Conservation (phyloP, 92 coral and sea anemone genomes). For the Chrysogorgia sp. region DNA sequence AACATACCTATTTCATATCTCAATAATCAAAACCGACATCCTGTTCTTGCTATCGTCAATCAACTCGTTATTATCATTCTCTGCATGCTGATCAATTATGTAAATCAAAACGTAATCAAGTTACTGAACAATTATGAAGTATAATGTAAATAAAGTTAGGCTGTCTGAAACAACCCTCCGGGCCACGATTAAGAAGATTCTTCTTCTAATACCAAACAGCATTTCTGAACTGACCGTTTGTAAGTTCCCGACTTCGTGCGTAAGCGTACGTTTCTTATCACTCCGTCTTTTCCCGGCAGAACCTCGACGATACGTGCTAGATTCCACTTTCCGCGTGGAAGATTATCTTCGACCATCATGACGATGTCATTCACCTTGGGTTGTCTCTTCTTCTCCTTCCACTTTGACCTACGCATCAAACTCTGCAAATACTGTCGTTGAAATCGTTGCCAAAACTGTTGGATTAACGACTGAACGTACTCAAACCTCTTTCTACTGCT, state of each 20-base stretch:
- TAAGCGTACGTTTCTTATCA: constrained; percentile 37
- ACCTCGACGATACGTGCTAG: constrained; percentile 30
- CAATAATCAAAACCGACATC: no score
- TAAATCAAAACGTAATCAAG: no score
- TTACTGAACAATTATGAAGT: no score
- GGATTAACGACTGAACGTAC: constrained; percentile 45
- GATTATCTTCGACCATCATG: constrained; percentile 41
- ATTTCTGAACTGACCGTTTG: constrained; percentile 52
- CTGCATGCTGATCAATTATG: no score
- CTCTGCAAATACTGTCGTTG: neutral
- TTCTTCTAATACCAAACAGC: constrained; percentile 39
- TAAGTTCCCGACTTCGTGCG: constrained; percentile 34
- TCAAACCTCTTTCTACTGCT: constrained; percentile 42
- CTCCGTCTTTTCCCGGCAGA: constrained; percentile 33
- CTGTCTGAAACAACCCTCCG: neutral
- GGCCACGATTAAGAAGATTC: neutral
- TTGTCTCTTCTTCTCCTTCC: constrained; percentile 23
- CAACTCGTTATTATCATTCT: no score
- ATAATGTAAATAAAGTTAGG: no score
- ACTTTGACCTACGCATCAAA: constrained; percentile 27
- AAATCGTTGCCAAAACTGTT: constrained; percentile 45
- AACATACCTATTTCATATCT: no score
- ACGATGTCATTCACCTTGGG: constrained; percentile 34
- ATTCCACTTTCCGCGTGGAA: constrained; percentile 49
- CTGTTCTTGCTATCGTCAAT: no score